phyloP scores from a whole-genome alignment of 2,797 vertebrate species.

The Phylloscopus collybita region DNA sequence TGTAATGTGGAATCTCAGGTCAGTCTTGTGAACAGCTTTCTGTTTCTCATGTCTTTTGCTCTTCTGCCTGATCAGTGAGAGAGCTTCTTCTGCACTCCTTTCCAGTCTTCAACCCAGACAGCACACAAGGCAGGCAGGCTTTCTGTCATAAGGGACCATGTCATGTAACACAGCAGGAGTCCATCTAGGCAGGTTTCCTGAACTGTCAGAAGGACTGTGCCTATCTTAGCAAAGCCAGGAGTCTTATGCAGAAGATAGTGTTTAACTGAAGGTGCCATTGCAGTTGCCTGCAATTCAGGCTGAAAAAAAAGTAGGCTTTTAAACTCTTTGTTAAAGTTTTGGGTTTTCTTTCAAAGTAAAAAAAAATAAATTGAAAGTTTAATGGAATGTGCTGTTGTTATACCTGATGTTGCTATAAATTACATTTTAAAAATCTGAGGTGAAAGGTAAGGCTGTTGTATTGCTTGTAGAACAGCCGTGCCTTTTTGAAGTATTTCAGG shows the following conservation, averaged over 20 bases:
- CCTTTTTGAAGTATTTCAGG: not conserved
- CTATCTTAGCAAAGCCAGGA: not conserved
- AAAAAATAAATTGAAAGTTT: not conserved
- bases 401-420: not conserved
- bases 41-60: not conserved
- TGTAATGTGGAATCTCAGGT: not conserved
- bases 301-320: not conserved
- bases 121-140: not conserved
- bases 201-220: not conserved
- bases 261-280: not conserved
- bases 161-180: not conserved
- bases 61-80: not conserved
- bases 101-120: not conserved
- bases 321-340: not conserved
- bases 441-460: not conserved
- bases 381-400: not conserved
- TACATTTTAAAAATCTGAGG: not conserved
- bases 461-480: not conserved
- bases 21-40: not conserved
- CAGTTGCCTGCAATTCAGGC: not conserved
- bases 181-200: not conserved
- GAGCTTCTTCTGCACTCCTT: not conserved
- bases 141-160: not conserved
- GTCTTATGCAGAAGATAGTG: not conserved
- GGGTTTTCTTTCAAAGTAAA: rapidly evolving